Conservation (phyloP, 2,888 invertebrate species). For the Ophion ventricosus region DNA sequence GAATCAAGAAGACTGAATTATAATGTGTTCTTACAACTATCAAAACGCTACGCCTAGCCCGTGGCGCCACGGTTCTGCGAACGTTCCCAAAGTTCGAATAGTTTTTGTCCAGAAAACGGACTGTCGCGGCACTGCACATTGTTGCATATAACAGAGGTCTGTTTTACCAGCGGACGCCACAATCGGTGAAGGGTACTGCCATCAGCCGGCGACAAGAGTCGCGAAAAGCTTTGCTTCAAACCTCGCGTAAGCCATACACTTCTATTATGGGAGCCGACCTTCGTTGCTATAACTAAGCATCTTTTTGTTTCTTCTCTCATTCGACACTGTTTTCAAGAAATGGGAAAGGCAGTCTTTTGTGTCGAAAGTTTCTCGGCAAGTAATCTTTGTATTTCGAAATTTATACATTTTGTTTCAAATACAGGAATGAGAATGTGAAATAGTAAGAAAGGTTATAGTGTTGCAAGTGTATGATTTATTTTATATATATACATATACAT, state of each 20-base stretch:
- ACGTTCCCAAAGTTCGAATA: too few species aligned
- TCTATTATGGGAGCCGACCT: background rate
- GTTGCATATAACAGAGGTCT: too few species aligned
- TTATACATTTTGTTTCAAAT: slow-evolving; percentile 1
- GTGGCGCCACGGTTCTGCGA: too few species aligned
- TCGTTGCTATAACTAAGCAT: background rate
- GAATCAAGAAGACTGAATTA: too few species aligned
- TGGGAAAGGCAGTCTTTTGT: background rate
- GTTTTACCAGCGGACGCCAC: too few species aligned
- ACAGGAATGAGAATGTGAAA: background rate
- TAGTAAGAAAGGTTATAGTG: slow-evolving; percentile 42
- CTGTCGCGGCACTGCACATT: too few species aligned
- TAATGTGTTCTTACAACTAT: too few species aligned
- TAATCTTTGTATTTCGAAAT: slow-evolving; percentile 1
- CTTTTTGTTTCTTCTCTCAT: slow-evolving; percentile 4
- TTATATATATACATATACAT: background rate
- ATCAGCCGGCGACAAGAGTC: background rate
- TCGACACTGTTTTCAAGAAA: slow-evolving; percentile 19
- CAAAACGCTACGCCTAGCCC: too few species aligned
- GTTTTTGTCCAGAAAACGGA: too few species aligned
- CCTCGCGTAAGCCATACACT: background rate
- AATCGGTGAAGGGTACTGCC: background rate
- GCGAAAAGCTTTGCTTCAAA: background rate
- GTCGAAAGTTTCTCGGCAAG: slow-evolving; percentile 31
- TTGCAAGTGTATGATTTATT: slow-evolving; percentile 21